Evolutionary conservation across 2,888 invertebrate genomes (phyloP), one percentile per base, ranked within the genome.

Genomic region (Callimorpha dominula): DNA sequence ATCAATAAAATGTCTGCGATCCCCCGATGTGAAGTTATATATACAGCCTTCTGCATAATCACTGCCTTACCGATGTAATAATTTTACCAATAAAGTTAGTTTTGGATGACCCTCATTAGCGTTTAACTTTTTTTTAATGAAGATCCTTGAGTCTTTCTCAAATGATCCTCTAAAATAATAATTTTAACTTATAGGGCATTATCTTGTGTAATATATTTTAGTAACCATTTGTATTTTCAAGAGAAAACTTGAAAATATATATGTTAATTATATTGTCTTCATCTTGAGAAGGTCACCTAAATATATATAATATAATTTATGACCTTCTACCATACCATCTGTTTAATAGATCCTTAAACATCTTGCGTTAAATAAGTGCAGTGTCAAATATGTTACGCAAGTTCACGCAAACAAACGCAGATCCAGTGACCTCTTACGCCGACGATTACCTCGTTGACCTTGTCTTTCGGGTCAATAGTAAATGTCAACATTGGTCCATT

Each of bases 301-400:
- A 57, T 12, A 57, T 20, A 12, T 0, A 4, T 9, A 11, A 2
- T 57, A 57, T n/a, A n/a, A 57, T 4, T 46, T 46, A 54, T 54
- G 15, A 9, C 20, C 20, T 9, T 57, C 54, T 57, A 11, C 54
- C 20, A 20, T 4, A 20, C n/a, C n/a, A 57, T 9, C 20, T 57
- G 5, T 7, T 57, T 46, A 6, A 46, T 46, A 46, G 9, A 31
- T 20, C 20, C 11, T n/a, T 8, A n/a, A 8, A 64, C 20, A 60
- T 65, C 74, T 70, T 73, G 40, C 70, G 70, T 72, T 43, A 73
- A 83, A 83, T 62, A 74, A 82, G 82, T 74, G 82, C 82, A 82
- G 80, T 81, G 82, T 82, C 84, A 77, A 70, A 20, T 54, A 17
- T 14, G 60, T 71, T 74, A 52, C 65, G 57, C 50, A 74, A 71